Evolutionary conservation across 2,888 invertebrate species (phyloP).

Genomic region (Carabus problematicus): DNA sequence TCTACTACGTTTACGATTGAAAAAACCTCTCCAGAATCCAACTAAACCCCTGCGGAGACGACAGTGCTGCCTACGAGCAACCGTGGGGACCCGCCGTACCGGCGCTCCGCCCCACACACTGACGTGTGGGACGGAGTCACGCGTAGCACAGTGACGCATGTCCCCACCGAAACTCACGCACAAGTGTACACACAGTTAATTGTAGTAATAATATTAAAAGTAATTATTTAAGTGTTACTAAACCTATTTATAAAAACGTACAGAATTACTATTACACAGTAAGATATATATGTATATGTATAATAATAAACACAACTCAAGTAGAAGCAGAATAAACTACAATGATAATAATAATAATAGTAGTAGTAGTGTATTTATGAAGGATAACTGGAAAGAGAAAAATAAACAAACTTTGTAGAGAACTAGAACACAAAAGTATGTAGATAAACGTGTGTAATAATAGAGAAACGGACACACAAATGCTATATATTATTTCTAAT

Average conservation of each 20-base stretch:
- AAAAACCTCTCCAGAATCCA: conserved; percentile 83
- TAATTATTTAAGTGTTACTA: conserved; percentile 35
- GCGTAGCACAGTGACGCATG: neutral
- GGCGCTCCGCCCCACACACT: conserved; percentile 43
- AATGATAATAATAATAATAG: conserved; percentile 25
- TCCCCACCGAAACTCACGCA: neutral
- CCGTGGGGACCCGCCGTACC: conserved; percentile 23
- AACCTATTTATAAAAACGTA: conserved; percentile 31
- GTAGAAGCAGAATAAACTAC: no score
- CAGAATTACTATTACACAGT: conserved; percentile 35
- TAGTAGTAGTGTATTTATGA: conserved; percentile 9
- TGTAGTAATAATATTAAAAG: neutral
- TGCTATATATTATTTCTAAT: conserved; percentile 10
- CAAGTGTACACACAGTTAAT: conserved; percentile 7
- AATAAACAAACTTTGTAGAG: neutral
- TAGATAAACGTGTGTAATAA: conserved; percentile 9
- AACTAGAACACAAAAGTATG: neutral
- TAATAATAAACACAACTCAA: no score
- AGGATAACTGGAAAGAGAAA: conserved; percentile 13
- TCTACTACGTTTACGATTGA: conserved; percentile 79
- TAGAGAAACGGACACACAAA: conserved; percentile 22
- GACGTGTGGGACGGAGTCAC: neutral
- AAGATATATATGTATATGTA: conserved; percentile 27
- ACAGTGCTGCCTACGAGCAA: conserved; percentile 63
- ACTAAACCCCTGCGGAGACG: conserved; percentile 75